Percentiles rank a stretch among this genome's conserved stretches.
These are phyloP conservation scores for Watersipora subatra DNA, from an alignment of 1,140 invertebrate species.

Conservation along the genomic window DNA sequence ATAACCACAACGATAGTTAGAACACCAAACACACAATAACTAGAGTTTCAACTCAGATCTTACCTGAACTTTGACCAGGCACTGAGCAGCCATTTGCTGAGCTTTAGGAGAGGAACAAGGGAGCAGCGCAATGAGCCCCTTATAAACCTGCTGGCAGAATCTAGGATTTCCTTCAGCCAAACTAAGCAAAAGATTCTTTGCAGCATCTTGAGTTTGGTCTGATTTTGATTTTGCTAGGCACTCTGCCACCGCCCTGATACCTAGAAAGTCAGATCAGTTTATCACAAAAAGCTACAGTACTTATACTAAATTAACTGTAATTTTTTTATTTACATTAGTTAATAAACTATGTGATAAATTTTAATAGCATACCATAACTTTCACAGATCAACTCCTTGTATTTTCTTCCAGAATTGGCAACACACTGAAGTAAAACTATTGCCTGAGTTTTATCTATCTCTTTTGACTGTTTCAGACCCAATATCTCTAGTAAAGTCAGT, in stretches of 20 bases:
- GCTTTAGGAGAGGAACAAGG: constrained; percentile 41
- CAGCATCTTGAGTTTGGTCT: constrained; percentile 36
- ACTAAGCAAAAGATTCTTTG: constrained; percentile 30
- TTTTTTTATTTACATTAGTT: no score
- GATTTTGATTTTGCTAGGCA: constrained; percentile 38
- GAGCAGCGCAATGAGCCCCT: constrained; percentile 38
- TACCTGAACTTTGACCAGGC: constrained; percentile 35
- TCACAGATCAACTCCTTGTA: constrained; percentile 42
- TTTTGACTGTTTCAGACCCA: constrained; percentile 35
- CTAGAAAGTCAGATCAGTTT: constrained; percentile 13
- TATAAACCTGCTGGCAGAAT: constrained; percentile 38
- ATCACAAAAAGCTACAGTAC: background rate
- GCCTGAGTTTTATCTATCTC: constrained; percentile 35
- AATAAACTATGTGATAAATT: no score
- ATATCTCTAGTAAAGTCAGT: constrained; percentile 34
- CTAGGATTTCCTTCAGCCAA: constrained; percentile 40
- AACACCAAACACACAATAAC: no score
- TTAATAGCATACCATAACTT: constrained; percentile 30
- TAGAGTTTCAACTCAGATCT: no score
- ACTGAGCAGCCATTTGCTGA: constrained; percentile 39
- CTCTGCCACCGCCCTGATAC: constrained; percentile 38
- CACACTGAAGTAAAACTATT: constrained; percentile 26
- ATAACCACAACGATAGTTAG: no score
- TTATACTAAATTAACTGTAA: no score
- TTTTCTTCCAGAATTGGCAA: constrained; percentile 37